Conservation (phyloP, 2,888 invertebrate genomes). For the Drosophila falleni region DNA sequence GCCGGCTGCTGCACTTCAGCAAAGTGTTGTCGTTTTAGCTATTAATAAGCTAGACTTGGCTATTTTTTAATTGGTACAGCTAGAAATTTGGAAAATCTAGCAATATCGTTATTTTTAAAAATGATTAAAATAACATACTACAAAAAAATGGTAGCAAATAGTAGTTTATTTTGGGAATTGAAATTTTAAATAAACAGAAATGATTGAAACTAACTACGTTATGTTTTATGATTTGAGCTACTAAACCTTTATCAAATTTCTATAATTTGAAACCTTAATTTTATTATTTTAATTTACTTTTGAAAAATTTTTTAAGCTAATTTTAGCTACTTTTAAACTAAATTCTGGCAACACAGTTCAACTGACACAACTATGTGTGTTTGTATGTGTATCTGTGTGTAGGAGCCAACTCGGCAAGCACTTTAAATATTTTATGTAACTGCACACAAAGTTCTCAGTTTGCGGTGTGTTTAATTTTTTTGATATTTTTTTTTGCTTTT, state of each 20-base stretch:
- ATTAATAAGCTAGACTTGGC: background rate
- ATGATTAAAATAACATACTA: too few relatives aligned
- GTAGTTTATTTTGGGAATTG: too few relatives aligned
- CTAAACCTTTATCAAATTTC: too few relatives aligned
- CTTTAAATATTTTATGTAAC: slow-evolving; percentile 74
- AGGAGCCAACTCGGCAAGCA: slow-evolving; percentile 40
- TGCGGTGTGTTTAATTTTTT: slow-evolving; percentile 15
- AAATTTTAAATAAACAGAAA: too few relatives aligned
- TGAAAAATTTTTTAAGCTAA: background rate
- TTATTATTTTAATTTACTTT: background rate
- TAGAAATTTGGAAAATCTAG: too few relatives aligned
- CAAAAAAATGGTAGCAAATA: too few relatives aligned
- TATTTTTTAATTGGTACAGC: too few relatives aligned
- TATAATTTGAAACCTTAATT: too few relatives aligned
- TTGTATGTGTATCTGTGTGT: slow-evolving; percentile 25
- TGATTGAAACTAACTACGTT: too few relatives aligned
- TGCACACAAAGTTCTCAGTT: slow-evolving; percentile 61
- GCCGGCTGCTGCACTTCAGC: slow-evolving; percentile 41
- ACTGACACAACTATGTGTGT: slow-evolving; percentile 40
- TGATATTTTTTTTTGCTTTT: slow-evolving; percentile 13
- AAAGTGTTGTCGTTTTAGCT: background rate
- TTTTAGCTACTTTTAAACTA: too few relatives aligned
- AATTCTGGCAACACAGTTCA: slow-evolving; percentile 36
- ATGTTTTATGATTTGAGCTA: too few relatives aligned
- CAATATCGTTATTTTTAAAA: too few relatives aligned